Base-by-base conservation (phyloP, 2,797 vertebrate genomes). In the Sparidentex hasta region DNA sequence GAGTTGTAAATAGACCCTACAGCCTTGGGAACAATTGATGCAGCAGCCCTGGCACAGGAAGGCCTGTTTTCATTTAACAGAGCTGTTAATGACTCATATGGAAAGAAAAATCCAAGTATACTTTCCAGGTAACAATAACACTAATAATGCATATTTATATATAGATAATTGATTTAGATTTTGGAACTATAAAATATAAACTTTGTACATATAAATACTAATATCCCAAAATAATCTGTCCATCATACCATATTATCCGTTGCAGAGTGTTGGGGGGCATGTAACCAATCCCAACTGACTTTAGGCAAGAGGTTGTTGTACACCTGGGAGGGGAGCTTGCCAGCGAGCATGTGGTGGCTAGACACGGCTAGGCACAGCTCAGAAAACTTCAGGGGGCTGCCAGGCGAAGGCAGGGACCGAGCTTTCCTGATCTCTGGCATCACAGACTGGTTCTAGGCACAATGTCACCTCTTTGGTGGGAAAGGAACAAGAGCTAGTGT, bases 11-110 rank as follows among this genome's bases (percentile, higher is more conserved):
- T 75, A 54, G 46, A 52, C 23, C 61, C 23, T 74, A 23, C 21
- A 74, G 66, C 48, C 52, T 38, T 69, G 64, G 78, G 80, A 88
- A 80, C 87, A 83, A 68, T 82, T 66, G 77, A 73, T 68, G 62
- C 58, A 68, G 65, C 65, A 71, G 57, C 64, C 11, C 43, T 67
- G 74, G 69, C 58, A 73, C 38, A 25, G 16, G 25, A 64, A 52
- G 63, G n/a, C 47, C 68, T 69, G 54, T 38, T 75, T 65, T 59
- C 47, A 59, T 58, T 74, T 41, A 69, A 58, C 25, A 18, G 9
- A 65, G 59, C 52, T 68, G 44, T 68, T 64, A 20, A 62, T 27
- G 47, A 58, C 54, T 71, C 27, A 47, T 12, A 20, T 64, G 41
- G 13, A 41, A 66, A 41, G 27, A 72, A 38, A 38, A 61, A 72